Evolutionary conservation across 2,888 invertebrate species (phyloP), one percentile per base, ranked within the genome.

Genomic region (Zeuzera pyrina): DNA sequence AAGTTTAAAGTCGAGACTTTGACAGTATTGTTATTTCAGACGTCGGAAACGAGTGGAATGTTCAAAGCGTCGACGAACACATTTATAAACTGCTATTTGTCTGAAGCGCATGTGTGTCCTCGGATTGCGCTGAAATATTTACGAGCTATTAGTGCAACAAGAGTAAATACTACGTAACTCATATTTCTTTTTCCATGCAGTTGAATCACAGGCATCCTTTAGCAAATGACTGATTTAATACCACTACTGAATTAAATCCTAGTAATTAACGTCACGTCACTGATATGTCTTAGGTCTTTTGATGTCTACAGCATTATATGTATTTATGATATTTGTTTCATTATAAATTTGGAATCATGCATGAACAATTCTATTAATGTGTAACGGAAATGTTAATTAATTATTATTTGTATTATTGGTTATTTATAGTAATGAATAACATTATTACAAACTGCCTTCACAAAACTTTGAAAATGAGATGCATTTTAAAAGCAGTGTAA

Each of bases 81-180:
- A 70, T 69, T 76, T 77, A 72, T 76, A 72, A 56, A 58, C 63
- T 53, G 14, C 12, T 22, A 12, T 81, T 78, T 79, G 77, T 79
- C 66, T 60, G 43, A 58, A 59, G 55, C 66, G 58, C 73, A 74
- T 74, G 66, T 69, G 66, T 63, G 66, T 62, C 60, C 57, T 55
- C 47, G 46, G 53, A 52, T 46, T 42, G 47, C 61, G 74, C 61
- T 77, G 79, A 83, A 71, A 72, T 81, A 79, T 81, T 81, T 79
- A 83, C 74, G 78, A 74, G 66, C 73, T 76, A 81, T 79, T 73
- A 76, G 70, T 61, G 59, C 65, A 70, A 69, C 60, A 68, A 67
- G 68, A 71, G 70, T 49, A 53, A 74, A 70, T 60, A 58, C 51
- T 41, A 41, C 44, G 31, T 45, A 42, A 45, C 49, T 49, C 52